These are phyloP conservation scores for Ceuthmochares aereus DNA, from an alignment of 2,113 vertebrate genomes.

Conservation along the genomic window DNA sequence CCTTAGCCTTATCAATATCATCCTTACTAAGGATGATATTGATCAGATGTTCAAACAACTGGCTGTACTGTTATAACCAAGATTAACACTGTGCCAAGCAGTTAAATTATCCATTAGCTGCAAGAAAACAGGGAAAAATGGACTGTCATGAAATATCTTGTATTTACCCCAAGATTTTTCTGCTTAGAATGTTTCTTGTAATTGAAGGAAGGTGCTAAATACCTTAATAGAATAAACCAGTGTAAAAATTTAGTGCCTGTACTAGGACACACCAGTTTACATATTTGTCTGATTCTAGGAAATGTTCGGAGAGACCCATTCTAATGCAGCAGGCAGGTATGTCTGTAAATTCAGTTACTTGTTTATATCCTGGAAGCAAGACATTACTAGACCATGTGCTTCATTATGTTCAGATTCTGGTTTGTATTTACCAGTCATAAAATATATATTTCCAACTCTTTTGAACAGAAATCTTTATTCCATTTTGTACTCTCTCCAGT, in stretches of 20 bases:
- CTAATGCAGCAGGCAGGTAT: fast-evolving
- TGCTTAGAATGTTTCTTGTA: neutral
- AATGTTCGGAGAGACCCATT: neutral
- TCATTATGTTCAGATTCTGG: neutral
- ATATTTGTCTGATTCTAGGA: neutral
- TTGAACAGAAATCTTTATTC: neutral
- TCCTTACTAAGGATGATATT: neutral
- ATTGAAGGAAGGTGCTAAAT: neutral
- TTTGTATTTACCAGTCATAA: neutral
- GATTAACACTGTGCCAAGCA: neutral
- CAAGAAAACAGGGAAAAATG: neutral
- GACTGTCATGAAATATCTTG: neutral
- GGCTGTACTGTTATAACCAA: neutral
- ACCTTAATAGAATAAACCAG: neutral
- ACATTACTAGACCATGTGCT: neutral
- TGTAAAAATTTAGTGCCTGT: neutral
- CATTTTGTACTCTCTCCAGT: neutral
- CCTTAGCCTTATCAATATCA: neutral
- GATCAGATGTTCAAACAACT: neutral
- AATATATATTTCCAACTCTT: neutral
- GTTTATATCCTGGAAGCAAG: neutral
- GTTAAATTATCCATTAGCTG: neutral
- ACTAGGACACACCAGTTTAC: neutral
- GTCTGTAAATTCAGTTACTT: neutral
- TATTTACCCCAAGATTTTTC: neutral